These are phyloP conservation scores for Pangasianodon gigas DNA, from an alignment of 2,113 vertebrate genomes.

Conservation along the genomic window DNA sequence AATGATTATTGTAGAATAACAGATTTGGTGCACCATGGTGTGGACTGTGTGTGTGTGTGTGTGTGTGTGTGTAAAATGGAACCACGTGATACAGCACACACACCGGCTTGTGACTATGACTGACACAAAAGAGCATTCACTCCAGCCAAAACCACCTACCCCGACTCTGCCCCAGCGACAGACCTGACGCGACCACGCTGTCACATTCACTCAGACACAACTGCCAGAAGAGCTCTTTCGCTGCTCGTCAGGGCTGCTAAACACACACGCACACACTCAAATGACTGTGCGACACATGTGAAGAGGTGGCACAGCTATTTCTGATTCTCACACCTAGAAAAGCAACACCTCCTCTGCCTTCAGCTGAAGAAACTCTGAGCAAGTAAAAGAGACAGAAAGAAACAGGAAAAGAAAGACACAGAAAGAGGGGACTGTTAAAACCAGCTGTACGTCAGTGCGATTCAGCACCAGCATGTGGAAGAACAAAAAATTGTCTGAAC, in stretches of 20 bases:
- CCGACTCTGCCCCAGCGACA: constrained; percentile 1
- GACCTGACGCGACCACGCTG: constrained; percentile 22
- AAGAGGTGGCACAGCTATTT: constrained; percentile 39
- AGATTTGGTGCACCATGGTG: not conserved
- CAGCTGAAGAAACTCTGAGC: not conserved
- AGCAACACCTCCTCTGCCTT: constrained; percentile 42
- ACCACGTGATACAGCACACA: not conserved
- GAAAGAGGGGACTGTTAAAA: not conserved
- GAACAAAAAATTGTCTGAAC: not conserved
- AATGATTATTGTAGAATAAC: not conserved
- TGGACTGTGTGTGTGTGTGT: not conserved
- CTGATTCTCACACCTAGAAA: constrained; percentile 33
- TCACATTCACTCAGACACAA: constrained; percentile 5
- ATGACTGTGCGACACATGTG: constrained; percentile 28
- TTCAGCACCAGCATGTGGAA: too few relatives aligned
- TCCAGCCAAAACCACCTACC: constrained; percentile 11
- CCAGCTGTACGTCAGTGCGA: not conserved
- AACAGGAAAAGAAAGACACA: not conserved
- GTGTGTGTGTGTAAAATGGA: not conserved
- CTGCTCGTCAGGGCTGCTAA: not conserved
- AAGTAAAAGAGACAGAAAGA: not conserved
- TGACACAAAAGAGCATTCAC: constrained; percentile 25
- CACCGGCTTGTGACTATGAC: not conserved
- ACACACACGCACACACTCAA: constrained; percentile 27
- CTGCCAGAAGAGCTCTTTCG: constrained; percentile 3